A percentile compares a stretch with the other conserved stretches of the same genome.
phyloP scores from a whole-genome alignment of 1,140 invertebrate species.

The Amyelois transitella region DNA sequence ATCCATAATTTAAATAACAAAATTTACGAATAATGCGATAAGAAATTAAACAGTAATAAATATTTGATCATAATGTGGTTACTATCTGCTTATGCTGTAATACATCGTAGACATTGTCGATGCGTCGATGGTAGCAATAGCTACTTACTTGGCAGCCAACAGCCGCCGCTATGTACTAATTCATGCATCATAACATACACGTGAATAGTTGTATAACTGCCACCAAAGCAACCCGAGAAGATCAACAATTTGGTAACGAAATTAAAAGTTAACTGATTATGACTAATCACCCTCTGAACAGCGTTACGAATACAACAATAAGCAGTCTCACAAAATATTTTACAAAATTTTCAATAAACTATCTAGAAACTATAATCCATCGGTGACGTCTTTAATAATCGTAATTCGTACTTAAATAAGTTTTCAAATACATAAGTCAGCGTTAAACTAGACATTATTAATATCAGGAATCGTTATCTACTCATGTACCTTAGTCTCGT shows the following conservation, averaged over 20 bases:
- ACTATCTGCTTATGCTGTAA: constrained; percentile 28
- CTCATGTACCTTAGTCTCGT: constrained; percentile 66
- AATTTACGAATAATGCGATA: constrained; percentile 64
- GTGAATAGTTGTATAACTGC: constrained; percentile 43
- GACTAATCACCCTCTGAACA: constrained; percentile 55
- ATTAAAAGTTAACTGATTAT: constrained; percentile 64
- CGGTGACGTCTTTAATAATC: constrained; percentile 59
- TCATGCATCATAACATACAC: constrained; percentile 10
- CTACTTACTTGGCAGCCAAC: constrained; percentile 23
- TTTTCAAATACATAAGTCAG: constrained; percentile 62
- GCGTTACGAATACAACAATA: constrained; percentile 70
- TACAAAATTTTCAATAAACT: constrained; percentile 71
- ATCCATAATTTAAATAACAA: constrained; percentile 72
- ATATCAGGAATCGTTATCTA: constrained; percentile 71
- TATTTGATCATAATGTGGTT: constrained; percentile 64
- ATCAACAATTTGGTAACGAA: constrained; percentile 74
- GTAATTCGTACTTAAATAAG: constrained; percentile 61
- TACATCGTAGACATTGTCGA: constrained; percentile 32
- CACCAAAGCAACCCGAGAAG: constrained; percentile 63
- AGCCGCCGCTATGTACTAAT: constrained; percentile 15
- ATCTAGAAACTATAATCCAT: constrained; percentile 67
- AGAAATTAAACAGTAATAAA: constrained; percentile 72
- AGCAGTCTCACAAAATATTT: constrained; percentile 73
- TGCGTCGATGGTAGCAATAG: constrained; percentile 40
- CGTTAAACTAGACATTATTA: constrained; percentile 65